These are phyloP conservation scores for Saguinus midas DNA, from an alignment of 2,113 vertebrate genomes.

Conservation along the genomic window DNA sequence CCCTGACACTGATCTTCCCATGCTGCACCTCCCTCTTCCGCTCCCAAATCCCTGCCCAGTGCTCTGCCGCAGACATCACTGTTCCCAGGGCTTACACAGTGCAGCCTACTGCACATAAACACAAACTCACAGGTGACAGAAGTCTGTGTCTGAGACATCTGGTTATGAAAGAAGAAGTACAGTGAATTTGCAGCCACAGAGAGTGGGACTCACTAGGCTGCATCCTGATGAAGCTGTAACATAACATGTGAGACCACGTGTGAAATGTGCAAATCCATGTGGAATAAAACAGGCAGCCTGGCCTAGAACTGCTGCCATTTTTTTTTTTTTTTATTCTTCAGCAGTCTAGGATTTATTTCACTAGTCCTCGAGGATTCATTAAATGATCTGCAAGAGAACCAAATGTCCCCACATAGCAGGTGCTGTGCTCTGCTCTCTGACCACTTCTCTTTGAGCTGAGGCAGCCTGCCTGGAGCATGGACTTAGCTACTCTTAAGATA, in stretches of 20 bases:
- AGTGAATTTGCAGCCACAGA: background rate
- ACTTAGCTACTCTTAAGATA: background rate
- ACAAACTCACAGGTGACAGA: background rate
- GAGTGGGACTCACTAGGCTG: background rate
- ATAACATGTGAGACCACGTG: background rate
- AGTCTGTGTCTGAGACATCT: background rate
- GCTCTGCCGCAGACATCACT: background rate
- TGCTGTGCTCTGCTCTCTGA: background rate
- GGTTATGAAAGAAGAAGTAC: background rate
- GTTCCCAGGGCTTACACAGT: background rate
- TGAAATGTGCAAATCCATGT: background rate
- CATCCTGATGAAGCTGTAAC: background rate
- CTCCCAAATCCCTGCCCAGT: background rate
- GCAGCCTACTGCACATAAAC: background rate
- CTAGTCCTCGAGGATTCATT: slow-evolving; percentile 84
- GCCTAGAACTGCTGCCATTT: background rate
- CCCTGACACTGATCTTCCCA: background rate
- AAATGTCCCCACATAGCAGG: slow-evolving; percentile 59
- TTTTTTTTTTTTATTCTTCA: background rate
- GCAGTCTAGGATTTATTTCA: slow-evolving; percentile 80
- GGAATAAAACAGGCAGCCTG: background rate
- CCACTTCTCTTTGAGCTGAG: background rate
- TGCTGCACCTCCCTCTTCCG: background rate
- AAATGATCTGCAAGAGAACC: slow-evolving; percentile 68
- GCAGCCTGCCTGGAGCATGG: accelerated